Conservation (phyloP, 1,140 invertebrate genomes). For the Drosophila rufa region DNA sequence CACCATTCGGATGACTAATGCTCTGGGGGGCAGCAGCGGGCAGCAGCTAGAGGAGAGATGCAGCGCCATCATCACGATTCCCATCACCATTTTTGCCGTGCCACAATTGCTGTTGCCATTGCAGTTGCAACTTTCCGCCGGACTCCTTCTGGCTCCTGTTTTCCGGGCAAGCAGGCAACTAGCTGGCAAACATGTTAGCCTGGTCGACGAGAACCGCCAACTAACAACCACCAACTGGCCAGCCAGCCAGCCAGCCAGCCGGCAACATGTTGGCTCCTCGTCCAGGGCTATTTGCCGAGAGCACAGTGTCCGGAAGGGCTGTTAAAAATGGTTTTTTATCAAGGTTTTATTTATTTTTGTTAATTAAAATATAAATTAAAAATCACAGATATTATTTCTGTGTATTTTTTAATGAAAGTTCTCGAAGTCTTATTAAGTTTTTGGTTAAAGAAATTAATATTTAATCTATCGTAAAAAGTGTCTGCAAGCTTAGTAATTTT, state of each 20-base stretch:
- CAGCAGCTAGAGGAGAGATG: neutral
- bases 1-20: constrained; percentile 41
- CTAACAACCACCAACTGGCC: constrained; percentile 12
- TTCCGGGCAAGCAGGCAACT: neutral
- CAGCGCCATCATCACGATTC: constrained; percentile 16
- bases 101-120: neutral
- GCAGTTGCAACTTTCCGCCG: constrained; percentile 14
- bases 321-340: neutral
- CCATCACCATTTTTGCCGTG: constrained; percentile 5
- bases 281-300: constrained; percentile 25
- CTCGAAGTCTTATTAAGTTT: too few relatives aligned
- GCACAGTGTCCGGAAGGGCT: constrained; percentile 10
- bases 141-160: constrained; percentile 5
- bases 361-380: too few relatives aligned
- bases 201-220: constrained; percentile 8
- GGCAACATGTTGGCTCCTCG: constrained; percentile 61
- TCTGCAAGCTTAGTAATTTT: too few relatives aligned
- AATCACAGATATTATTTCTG: too few relatives aligned
- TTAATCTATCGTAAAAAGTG: too few relatives aligned
- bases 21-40: neutral
- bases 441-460: too few relatives aligned
- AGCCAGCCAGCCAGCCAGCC: neutral
- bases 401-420: too few relatives aligned
- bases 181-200: constrained; percentile 63
- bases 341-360: too few relatives aligned